Evolutionary conservation across 2,888 invertebrate species (phyloP).

Genomic region (Chrysolina oricalcia): DNA sequence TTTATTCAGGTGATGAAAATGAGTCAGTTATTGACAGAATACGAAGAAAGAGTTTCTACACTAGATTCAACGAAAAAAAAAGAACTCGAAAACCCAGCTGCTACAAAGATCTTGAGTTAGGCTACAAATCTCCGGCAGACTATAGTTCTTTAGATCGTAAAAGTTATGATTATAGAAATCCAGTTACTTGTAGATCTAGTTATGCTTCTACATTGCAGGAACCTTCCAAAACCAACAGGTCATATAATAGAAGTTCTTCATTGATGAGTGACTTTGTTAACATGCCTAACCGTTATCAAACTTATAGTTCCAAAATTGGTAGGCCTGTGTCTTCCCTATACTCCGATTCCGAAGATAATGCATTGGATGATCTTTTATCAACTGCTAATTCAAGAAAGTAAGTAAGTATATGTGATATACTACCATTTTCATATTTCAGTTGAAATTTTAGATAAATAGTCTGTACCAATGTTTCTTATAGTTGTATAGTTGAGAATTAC

Average conservation of each 20-base stretch:
- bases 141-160: conserved; percentile 66
- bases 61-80: conserved; percentile 90
- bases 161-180: conserved; percentile 60
- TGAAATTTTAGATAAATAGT: too few species aligned
- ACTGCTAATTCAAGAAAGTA: conserved; percentile 70
- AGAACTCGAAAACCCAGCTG: conserved; percentile 80
- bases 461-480: too few species aligned
- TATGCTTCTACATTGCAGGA: conserved; percentile 60
- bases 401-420: conserved; percentile 48
- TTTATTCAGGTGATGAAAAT: conserved; percentile 72
- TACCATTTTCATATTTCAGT: neutral
- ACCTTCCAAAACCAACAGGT: conserved; percentile 59
- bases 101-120: conserved; percentile 67
- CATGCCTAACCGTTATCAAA: conserved; percentile 68
- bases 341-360: conserved; percentile 66
- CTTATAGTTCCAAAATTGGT: conserved; percentile 67
- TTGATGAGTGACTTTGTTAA: conserved; percentile 68
- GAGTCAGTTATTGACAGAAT: conserved; percentile 89
- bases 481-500: too few species aligned
- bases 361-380: conserved; percentile 65
- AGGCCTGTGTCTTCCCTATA: conserved; percentile 64
- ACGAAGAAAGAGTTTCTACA: conserved; percentile 90
- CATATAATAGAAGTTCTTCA: conserved; percentile 65
- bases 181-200: conserved; percentile 58
- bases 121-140: conserved; percentile 52